Conservation (phyloP, 2,888 invertebrate species). For the Syrphus vitripennis region DNA sequence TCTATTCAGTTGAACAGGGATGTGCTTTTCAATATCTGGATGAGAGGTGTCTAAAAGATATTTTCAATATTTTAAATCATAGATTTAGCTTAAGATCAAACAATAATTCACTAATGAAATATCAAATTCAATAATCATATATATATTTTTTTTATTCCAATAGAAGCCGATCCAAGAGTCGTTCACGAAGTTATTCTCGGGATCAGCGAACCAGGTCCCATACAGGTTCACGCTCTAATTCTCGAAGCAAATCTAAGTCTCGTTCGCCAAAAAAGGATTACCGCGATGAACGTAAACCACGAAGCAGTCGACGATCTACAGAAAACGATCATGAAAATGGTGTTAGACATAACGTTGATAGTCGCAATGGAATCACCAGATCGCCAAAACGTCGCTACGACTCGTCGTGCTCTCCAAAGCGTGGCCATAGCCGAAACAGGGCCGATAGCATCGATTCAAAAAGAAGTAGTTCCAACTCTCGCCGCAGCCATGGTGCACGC, state of each 20-base stretch:
- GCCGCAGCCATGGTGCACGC: slow-evolving; percentile 23
- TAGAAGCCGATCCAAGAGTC: slow-evolving; percentile 82
- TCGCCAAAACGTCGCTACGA: slow-evolving; percentile 50
- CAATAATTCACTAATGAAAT: neutral
- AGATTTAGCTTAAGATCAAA: no score
- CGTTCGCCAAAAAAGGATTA: slow-evolving; percentile 81
- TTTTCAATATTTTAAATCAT: no score
- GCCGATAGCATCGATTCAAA: slow-evolving; percentile 54
- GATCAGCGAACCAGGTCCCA: slow-evolving; percentile 80
- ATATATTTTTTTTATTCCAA: neutral
- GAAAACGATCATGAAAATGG: slow-evolving; percentile 48
- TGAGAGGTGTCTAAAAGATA: no score
- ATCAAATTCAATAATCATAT: no score
- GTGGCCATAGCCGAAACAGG: slow-evolving; percentile 31
- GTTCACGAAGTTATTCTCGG: slow-evolving; percentile 86
- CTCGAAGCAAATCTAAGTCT: slow-evolving; percentile 71
- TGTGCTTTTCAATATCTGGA: no score
- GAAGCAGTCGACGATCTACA: slow-evolving; percentile 18
- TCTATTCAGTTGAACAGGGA: no score
- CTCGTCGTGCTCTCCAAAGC: slow-evolving; percentile 45
- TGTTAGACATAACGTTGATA: slow-evolving; percentile 24
- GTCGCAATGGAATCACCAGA: slow-evolving; percentile 36
- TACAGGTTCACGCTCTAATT: slow-evolving; percentile 82
- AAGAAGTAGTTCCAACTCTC: slow-evolving; percentile 51
- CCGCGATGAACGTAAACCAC: slow-evolving; percentile 31